These are phyloP conservation scores for Caenorhabditis latens DNA, from an alignment of 1,140 invertebrate species.

Conservation along the genomic window DNA sequence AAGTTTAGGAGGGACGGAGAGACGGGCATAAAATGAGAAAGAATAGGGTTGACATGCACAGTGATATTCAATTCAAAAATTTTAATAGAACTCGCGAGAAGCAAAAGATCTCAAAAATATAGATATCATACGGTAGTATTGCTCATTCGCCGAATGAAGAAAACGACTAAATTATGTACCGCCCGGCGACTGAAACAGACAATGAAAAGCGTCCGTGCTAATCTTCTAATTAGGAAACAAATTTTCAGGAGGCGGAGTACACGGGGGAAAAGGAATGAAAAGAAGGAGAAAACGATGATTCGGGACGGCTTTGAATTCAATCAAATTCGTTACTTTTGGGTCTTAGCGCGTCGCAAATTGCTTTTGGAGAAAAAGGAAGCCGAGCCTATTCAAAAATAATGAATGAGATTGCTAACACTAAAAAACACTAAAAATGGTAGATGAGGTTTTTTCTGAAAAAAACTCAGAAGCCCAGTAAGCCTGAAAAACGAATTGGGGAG, in stretches of 20 bases:
- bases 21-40: neutral
- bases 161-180: slow-evolving; percentile 40
- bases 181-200: neutral
- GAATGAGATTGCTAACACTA: neutral
- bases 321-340: slow-evolving; percentile 57
- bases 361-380: slow-evolving; percentile 34
- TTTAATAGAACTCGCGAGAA: neutral
- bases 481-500: neutral
- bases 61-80: slow-evolving; percentile 39
- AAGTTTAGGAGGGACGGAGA: slow-evolving; percentile 12
- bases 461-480: neutral
- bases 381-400: slow-evolving; percentile 2
- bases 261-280: neutral
- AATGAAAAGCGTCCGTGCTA: slow-evolving; percentile 1
- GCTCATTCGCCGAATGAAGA: slow-evolving; percentile 3
- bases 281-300: slow-evolving; percentile 43
- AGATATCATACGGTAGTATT: neutral
- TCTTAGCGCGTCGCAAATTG: slow-evolving; percentile 54
- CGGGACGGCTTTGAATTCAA: slow-evolving; percentile 56
- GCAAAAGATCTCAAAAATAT: neutral
- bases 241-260: slow-evolving; percentile 50
- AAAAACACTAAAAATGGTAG: slow-evolving; percentile 8
- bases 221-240: slow-evolving; percentile 55
- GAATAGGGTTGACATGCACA: neutral
- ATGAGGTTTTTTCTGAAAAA: neutral